Base-by-base conservation (phyloP, 2,113 vertebrate genomes). In the Zosterops lateralis region DNA sequence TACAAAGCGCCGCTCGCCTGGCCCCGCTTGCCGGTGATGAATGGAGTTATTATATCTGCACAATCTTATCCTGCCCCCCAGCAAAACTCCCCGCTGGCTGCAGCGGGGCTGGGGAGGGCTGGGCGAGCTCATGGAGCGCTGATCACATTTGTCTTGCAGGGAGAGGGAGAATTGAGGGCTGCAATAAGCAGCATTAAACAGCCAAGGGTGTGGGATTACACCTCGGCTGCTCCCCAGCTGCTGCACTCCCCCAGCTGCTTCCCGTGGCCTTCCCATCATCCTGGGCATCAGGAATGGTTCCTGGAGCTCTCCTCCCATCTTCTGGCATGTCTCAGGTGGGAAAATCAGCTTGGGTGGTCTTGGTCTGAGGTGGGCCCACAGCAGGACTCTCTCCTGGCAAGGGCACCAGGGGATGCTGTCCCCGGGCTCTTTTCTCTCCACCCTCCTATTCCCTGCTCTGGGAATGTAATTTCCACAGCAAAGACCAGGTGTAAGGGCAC, bases 1-100 rank as follows among this genome's bases (percentile, higher is more conserved):
- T 91, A 50, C 81, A 66, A 54, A 78, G 53, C 12, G 6, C 80
- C 15, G 56, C 79, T 62, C 76, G 76, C 79, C 76, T 80, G 54
- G 77, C 86, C 91, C 47, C 17, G 89, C 91, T 91, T 10, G 5
- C 50, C 1, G 9, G 72, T 96, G 95, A 97, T 94, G 91, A 51
- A 97, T 96, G 89, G 87, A 94, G 94, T 96, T 96, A 95, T 97
- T 96, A 96, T 40, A 95, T 91, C 87, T 90, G 93, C 78, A 89
- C 95, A 96, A 90, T 96, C 94, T 90, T 83, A 91, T 94, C 94
- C 95, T 95, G 95, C 93, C 95, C 95, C 94, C 89, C 94, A 95
- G 96, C 95, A 76, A 93, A 95, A 91, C 94, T 95, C 87, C 10
- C 67, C 57, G 72, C 89, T 38, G 94, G 85, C 94, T 73, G 90